phyloP scores from a whole-genome alignment of 2,797 vertebrate species.

The Zalophus californianus region DNA sequence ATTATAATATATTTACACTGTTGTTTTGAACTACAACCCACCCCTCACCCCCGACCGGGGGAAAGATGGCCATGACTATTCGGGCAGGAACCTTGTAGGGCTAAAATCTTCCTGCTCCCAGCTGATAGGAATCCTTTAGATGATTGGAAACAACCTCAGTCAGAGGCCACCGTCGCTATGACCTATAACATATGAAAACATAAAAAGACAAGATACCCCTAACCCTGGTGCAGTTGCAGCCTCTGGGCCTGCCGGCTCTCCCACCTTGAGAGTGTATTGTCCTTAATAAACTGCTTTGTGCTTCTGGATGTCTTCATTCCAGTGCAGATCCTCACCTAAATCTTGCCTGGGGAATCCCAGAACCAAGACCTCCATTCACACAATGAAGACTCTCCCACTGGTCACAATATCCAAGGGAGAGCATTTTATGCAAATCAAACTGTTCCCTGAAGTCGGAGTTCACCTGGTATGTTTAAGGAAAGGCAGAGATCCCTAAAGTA shows the following conservation, averaged over 20 bases:
- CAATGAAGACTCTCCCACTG: background rate
- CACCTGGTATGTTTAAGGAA: background rate
- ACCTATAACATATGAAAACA: background rate
- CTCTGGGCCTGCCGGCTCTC: too few species aligned
- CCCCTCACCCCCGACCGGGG: accelerated
- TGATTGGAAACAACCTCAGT: background rate
- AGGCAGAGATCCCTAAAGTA: too few species aligned
- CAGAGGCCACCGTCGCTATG: background rate
- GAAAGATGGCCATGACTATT: background rate
- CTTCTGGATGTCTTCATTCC: background rate
- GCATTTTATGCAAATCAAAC: background rate
- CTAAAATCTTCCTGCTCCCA: background rate
- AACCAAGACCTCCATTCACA: background rate
- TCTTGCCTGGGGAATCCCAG: background rate
- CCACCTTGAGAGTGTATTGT: background rate
- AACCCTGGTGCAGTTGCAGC: background rate
- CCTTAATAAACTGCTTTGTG: background rate
- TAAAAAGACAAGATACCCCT: background rate
- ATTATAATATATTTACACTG: background rate
- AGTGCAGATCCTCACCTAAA: background rate
- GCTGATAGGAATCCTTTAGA: background rate
- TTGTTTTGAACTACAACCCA: background rate
- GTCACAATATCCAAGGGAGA: background rate
- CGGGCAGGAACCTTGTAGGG: background rate
- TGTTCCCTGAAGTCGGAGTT: background rate